These are phyloP conservation scores for Tenrec ecaudatus DNA, from an alignment of 2,113 vertebrate species.

Conservation along the genomic window DNA sequence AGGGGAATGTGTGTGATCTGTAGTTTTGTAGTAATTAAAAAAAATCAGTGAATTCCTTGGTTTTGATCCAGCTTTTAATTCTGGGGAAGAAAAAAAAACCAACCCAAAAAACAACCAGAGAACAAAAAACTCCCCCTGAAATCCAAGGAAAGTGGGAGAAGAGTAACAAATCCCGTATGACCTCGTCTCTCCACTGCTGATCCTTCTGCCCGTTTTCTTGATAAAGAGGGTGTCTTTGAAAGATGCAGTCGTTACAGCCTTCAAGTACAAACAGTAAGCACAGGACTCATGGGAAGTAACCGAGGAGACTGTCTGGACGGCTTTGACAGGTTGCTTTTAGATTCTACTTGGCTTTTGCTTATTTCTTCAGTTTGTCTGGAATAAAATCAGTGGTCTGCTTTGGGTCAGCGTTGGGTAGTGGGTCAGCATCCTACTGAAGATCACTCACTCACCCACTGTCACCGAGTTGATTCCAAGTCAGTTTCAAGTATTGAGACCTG, in stretches of 20 bases:
- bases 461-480: too few species aligned
- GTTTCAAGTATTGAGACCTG: background rate
- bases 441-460: too few species aligned
- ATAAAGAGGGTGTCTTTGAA: background rate
- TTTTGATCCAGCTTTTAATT: background rate
- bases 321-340: background rate
- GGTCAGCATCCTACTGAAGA: fast-evolving
- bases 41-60: background rate
- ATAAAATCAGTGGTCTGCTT: background rate
- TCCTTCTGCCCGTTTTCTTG: background rate
- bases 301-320: fast-evolving
- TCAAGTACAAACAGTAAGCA: background rate
- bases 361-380: background rate
- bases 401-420: background rate
- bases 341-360: background rate
- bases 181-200: background rate
- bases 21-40: background rate
- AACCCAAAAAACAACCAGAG: too few species aligned
- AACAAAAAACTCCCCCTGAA: too few species aligned
- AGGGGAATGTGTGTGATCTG: background rate
- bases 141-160: background rate
- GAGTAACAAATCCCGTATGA: background rate
- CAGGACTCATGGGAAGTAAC: fast-evolving
- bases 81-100: background rate
- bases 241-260: background rate